Conservation (phyloP, 2,797 vertebrate genomes). For the Todus mexicanus region DNA sequence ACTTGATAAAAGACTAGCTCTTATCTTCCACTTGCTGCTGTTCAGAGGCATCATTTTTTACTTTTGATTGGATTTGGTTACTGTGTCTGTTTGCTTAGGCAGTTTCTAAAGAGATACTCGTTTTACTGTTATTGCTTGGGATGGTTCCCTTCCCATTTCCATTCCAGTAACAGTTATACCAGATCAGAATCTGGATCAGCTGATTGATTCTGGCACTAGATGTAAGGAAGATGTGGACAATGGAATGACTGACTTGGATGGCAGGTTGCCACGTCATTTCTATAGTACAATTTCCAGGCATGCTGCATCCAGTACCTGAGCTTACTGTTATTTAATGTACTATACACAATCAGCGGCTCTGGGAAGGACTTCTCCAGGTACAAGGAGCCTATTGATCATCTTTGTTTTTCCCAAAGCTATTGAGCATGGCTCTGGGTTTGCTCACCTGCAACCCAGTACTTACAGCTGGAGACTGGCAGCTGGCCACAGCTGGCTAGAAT, state of each 20-base stretch:
- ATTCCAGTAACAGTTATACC: not conserved
- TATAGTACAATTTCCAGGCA: not conserved
- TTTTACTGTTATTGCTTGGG: not conserved
- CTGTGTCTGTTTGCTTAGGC: not conserved
- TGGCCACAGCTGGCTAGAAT: not conserved
- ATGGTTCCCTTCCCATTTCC: not conserved
- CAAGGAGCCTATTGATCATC: not conserved
- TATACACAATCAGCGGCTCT: not conserved
- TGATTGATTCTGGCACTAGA: not conserved
- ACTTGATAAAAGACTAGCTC: not conserved
- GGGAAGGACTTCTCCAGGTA: not conserved
- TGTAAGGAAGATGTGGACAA: not conserved
- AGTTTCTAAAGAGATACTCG: not conserved
- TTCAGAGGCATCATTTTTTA: slow-evolving; percentile 7
- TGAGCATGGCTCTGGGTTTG: not conserved
- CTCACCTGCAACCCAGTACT: not conserved
- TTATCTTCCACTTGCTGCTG: slow-evolving; percentile 4
- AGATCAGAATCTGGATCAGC: not conserved
- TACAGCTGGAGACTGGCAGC: not conserved
- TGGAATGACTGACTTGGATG: not conserved
- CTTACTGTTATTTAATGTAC: not conserved
- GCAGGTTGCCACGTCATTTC: not conserved
- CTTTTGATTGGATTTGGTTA: not conserved
- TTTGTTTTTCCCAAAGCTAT: not conserved
- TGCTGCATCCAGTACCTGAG: not conserved